These are phyloP conservation scores for Leucosticte australis DNA, from an alignment of 2,113 vertebrate genomes.

Conservation along the genomic window DNA sequence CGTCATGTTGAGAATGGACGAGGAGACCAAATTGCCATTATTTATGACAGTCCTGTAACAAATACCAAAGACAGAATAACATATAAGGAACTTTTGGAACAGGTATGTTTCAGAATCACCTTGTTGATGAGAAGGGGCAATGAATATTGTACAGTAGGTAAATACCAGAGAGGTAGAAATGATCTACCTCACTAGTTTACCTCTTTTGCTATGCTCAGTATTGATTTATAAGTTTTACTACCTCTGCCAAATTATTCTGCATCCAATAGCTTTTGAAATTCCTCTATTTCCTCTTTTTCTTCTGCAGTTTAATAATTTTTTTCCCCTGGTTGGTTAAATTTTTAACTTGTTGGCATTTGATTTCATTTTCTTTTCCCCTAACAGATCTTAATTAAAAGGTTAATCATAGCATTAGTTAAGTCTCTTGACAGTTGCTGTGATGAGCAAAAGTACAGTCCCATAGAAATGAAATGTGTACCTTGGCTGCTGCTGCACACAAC, in stretches of 20 bases:
- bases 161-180: not conserved
- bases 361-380: not conserved
- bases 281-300: not conserved
- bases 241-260: not conserved
- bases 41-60: constrained; percentile 94
- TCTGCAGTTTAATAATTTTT: not conserved
- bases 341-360: not conserved
- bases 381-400: not conserved
- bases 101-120: constrained; percentile 76
- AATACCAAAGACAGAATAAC: constrained; percentile 83
- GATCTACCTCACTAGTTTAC: not conserved
- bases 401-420: not conserved
- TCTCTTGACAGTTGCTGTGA: not conserved
- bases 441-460: not conserved
- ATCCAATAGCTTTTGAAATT: not conserved
- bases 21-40: constrained; percentile 87
- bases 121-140: not conserved
- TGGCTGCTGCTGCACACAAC: not conserved
- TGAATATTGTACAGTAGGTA: not conserved
- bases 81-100: constrained; percentile 85
- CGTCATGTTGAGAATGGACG: constrained; percentile 87
- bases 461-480: not conserved
- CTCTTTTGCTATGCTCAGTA: not conserved
- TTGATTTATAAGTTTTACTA: not conserved
- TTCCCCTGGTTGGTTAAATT: not conserved